phyloP scores from a whole-genome alignment of 2,113 vertebrate genomes.

The Atrichornis clamosus region DNA sequence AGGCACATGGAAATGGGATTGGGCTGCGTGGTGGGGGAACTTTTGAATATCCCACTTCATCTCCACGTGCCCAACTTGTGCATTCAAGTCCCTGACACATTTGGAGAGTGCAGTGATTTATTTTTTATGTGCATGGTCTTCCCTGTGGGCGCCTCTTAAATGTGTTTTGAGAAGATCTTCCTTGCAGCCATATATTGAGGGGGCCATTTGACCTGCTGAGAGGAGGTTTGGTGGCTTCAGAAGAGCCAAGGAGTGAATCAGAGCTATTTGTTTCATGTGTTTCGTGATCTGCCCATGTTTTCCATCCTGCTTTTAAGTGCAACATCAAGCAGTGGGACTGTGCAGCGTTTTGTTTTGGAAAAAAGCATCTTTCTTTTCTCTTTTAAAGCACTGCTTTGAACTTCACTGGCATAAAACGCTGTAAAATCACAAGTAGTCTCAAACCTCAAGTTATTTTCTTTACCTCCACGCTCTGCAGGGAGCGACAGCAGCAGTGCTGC shows the following conservation, averaged over 20 bases:
- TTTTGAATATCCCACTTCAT: background rate
- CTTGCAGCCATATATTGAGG: background rate
- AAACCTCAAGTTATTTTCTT: constrained; percentile 34
- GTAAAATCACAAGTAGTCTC: background rate
- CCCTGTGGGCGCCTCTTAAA: background rate
- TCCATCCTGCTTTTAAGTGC: background rate
- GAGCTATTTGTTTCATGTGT: background rate
- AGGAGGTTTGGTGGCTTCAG: background rate
- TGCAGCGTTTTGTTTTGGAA: background rate
- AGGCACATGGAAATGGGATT: background rate
- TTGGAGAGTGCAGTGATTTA: background rate
- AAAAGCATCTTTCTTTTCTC: constrained; percentile 8
- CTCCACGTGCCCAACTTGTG: background rate
- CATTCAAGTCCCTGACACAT: accelerated
- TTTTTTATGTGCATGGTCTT: accelerated
- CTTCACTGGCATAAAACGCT: background rate
- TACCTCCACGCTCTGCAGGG: background rate
- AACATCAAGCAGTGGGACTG: background rate
- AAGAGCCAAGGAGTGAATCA: background rate
- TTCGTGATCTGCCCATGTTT: background rate
- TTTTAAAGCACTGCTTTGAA: constrained; percentile 18
- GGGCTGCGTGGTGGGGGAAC: background rate
- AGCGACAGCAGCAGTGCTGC: background rate
- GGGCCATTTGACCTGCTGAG: background rate
- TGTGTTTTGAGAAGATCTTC: background rate